Conservation (phyloP, 2,113 vertebrate species). For the Proterorhinus semilunaris region DNA sequence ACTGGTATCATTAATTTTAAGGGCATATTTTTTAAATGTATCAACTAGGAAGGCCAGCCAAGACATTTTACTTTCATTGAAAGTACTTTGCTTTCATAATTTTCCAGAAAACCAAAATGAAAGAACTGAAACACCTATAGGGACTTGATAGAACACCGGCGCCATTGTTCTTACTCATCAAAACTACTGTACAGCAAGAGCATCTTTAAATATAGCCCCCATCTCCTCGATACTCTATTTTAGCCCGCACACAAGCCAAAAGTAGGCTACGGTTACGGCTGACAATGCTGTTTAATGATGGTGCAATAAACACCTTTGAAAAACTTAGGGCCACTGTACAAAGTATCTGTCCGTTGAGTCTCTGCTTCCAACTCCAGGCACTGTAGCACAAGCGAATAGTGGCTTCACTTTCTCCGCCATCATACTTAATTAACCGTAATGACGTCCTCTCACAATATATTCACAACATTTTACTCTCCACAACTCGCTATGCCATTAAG, state of each 20-base stretch:
- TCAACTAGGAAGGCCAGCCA: too few relatives aligned
- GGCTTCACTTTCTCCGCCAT: conserved; percentile 28
- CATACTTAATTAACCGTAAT: conserved; percentile 54
- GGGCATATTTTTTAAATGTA: too few relatives aligned
- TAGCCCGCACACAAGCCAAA: conserved; percentile 50
- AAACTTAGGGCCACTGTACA: conserved; percentile 41
- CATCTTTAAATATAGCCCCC: conserved; percentile 60
- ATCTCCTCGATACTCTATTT: conserved; percentile 56
- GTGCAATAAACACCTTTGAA: conserved; percentile 47
- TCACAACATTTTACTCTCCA: conserved; percentile 28
- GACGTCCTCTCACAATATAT: conserved; percentile 30
- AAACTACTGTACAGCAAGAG: conserved; percentile 44
- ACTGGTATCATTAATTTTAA: too few relatives aligned
- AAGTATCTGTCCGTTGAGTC: neutral
- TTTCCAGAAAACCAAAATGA: conserved; percentile 12
- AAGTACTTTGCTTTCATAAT: neutral
- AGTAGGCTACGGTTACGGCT: conserved; percentile 59
- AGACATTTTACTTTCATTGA: too few relatives aligned
- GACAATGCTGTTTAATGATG: conserved; percentile 65
- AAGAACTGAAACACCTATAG: neutral
- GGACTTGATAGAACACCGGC: neutral
- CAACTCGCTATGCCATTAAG: conserved; percentile 42
- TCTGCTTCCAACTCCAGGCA: conserved; percentile 28
- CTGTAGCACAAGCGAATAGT: conserved; percentile 38
- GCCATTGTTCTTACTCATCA: conserved; percentile 49